Base-by-base conservation (phyloP, 1,140 invertebrate genomes). In the Lordiphosa clarofinis region DNA sequence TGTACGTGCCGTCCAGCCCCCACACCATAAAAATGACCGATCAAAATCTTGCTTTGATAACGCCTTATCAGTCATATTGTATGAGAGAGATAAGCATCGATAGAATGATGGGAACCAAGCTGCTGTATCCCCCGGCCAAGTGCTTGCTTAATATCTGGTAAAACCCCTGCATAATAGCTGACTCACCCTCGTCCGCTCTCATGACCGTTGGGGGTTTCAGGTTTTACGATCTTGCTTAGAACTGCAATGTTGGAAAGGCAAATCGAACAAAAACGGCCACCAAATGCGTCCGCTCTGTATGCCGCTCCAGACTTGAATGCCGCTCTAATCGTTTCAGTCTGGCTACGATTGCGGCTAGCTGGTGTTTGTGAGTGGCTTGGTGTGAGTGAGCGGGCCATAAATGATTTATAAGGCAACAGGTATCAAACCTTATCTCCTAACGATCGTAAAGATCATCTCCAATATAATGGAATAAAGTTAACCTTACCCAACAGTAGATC, bases 261-360 rank as follows among this genome's bases (percentile, higher is more conserved):
- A 37, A 48, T 33, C 39, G 8, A 10, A 42, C 3, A 24, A 31
- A 43, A 19, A 38, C 19, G 28, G 31, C 9, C 21, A 54, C 37
- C 15, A 36, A 44, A 35, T n/a, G 46, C 71, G 63, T 59, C 60
- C 78, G 63, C 56, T 76, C 72, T 39, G 39, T 43, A 39, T 42
- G 76, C 40, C 63, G 59, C 43, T 84, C 73, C 46, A 61, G 63
- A 82, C 72, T 54, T 58, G 56, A 82, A 56, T 73, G 62, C 35
- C 50, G 49, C 46, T 60, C 53, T 47, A 65, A 71, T 78, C 62
- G 54, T 36, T 38, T 53, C n/a, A 40, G 13, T 12, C 24, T 40
- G 28, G 13, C 37, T 15, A 21, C 38, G 36, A 38, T 19, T 33
- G 47, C 15, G 35, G n/a, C n/a, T 10, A 37, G 11, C 36, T 21